phyloP scores from a whole-genome alignment of 2,113 vertebrate species.

The Acanthochromis polyacanthus region DNA sequence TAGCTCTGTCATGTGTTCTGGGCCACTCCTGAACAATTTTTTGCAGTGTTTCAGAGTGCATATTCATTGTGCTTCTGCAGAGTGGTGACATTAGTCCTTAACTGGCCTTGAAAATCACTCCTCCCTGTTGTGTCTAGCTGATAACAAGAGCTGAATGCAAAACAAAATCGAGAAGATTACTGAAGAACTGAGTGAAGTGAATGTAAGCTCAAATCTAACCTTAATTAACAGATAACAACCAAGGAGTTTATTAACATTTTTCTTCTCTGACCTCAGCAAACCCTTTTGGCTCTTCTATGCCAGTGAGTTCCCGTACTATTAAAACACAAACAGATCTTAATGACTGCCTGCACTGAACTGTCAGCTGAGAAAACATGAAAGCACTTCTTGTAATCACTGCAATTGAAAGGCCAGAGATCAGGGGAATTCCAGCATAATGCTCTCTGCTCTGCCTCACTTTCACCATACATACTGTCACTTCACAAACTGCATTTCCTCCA shows the following conservation, averaged over 20 bases:
- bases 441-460: slow-evolving; percentile 16
- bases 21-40: no score
- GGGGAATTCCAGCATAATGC: slow-evolving; percentile 52
- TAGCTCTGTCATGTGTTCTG: no score
- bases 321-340: slow-evolving; percentile 65
- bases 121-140: slow-evolving; percentile 26
- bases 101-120: no score
- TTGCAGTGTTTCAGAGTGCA: no score
- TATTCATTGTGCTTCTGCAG: slow-evolving; percentile 37
- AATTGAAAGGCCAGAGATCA: slow-evolving; percentile 63
- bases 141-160: not conserved
- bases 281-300: slow-evolving; percentile 1
- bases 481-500: not conserved
- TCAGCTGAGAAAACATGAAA: slow-evolving; percentile 80
- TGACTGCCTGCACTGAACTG: slow-evolving; percentile 63
- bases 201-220: not conserved
- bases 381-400: slow-evolving; percentile 63
- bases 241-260: slow-evolving; percentile 43
- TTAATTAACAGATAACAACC: slow-evolving; percentile 30
- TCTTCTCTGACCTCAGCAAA: slow-evolving; percentile 21
- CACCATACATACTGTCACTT: slow-evolving; percentile 8
- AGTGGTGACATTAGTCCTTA: slow-evolving; percentile 41
- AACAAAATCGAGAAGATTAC: not conserved
- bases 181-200: slow-evolving; percentile 5
- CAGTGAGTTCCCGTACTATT: slow-evolving; percentile 55